Evolutionary conservation across 2,888 invertebrate species (phyloP).

Genomic region (Liopterus haemorrhoidalis): DNA sequence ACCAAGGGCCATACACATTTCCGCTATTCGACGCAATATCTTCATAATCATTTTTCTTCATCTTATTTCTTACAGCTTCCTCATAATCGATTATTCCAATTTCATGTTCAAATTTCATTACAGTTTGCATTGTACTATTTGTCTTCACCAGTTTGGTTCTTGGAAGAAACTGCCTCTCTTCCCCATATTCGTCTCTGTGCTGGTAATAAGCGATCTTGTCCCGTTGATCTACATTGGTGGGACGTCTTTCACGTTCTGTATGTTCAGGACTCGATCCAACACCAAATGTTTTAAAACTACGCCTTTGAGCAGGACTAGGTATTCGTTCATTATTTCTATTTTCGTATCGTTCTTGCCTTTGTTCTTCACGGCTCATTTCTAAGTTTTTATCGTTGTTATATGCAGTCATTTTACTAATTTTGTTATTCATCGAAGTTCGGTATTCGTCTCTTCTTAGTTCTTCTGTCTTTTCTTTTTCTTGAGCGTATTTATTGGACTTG

Average conservation of each 20-base stretch:
- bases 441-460: conserved; percentile 33
- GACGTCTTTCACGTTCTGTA: no score
- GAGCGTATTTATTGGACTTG: conserved; percentile 43
- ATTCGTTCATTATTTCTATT: conserved; percentile 29
- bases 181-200: conserved; percentile 41
- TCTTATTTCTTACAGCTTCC: conserved; percentile 45
- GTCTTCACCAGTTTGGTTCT: conserved; percentile 64
- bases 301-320: conserved; percentile 22
- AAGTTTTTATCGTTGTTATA: conserved; percentile 20
- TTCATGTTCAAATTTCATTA: conserved; percentile 40
- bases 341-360: conserved; percentile 39
- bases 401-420: conserved; percentile 16
- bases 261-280: conserved; percentile 41
- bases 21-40: conserved; percentile 54
- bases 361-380: conserved; percentile 22
- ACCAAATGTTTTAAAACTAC: conserved; percentile 42
- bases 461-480: conserved; percentile 37
- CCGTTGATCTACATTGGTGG: conserved; percentile 35
- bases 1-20: conserved; percentile 82
- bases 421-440: conserved; percentile 25
- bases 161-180: conserved; percentile 58
- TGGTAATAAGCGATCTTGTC: conserved; percentile 53
- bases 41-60: conserved; percentile 43
- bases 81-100: conserved; percentile 44
- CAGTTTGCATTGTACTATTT: conserved; percentile 39